A percentile compares a stretch with the other conserved stretches of the same genome.
phyloP scores from a whole-genome alignment of 2,113 vertebrate species.

The Microtus ochrogaster region DNA sequence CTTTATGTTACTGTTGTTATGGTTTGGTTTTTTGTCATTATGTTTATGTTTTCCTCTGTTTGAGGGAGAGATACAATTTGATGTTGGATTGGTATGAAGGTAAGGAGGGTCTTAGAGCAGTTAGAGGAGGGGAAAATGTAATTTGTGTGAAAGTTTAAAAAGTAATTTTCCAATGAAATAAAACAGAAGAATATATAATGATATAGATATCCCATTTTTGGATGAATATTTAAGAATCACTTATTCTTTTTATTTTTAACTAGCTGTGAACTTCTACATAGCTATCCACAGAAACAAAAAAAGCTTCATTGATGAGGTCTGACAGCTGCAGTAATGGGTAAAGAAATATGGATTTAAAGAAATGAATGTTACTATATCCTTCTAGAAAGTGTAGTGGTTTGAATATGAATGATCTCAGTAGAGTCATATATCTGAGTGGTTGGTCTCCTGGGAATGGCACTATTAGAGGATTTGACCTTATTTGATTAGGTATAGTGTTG shows the following conservation, averaged over 20 bases:
- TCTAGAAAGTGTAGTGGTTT: background rate
- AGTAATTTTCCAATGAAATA: background rate
- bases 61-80: background rate
- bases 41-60: background rate
- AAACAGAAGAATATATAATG: background rate
- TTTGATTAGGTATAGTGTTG: background rate
- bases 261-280: background rate
- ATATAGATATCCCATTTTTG: background rate
- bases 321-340: background rate
- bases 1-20: background rate
- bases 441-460: background rate
- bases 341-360: background rate
- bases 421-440: background rate
- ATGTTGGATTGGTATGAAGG: background rate
- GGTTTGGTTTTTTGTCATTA: background rate
- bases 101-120: background rate
- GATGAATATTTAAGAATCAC: background rate
- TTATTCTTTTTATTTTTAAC: background rate
- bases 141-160: background rate
- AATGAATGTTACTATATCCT: background rate
- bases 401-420: background rate
- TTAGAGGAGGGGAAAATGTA: background rate
- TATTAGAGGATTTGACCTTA: background rate
- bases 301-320: background rate
- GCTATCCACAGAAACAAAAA: background rate